phyloP scores from a whole-genome alignment of 2,888 invertebrate species.

The Dione juno region DNA sequence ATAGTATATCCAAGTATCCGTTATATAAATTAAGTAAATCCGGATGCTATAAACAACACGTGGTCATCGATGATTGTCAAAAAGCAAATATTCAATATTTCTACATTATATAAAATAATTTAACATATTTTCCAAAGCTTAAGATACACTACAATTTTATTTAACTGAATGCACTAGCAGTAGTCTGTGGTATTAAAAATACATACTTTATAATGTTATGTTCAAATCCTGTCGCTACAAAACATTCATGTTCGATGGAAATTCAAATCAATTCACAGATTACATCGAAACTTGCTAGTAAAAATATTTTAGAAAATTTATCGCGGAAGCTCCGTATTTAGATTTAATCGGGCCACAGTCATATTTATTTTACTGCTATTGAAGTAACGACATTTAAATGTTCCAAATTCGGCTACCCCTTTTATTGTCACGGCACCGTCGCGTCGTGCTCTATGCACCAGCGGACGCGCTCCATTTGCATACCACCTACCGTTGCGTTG shows the following conservation, averaged over 20 bases:
- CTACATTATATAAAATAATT: too few relatives aligned
- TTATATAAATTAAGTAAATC: too few relatives aligned
- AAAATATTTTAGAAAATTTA: constrained; percentile 53
- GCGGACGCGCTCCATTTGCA: constrained; percentile 25
- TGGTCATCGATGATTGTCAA: too few relatives aligned
- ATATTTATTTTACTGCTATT: constrained; percentile 59
- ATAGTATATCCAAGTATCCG: too few relatives aligned
- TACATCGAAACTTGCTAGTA: constrained; percentile 30
- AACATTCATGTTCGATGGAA: neutral
- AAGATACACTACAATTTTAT: neutral
- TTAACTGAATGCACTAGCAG: neutral
- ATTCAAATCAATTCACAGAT: constrained; percentile 35
- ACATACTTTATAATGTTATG: neutral
- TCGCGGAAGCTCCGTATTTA: constrained; percentile 59
- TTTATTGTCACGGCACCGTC: constrained; percentile 58
- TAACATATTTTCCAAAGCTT: neutral
- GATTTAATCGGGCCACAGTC: constrained; percentile 61
- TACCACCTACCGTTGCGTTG: constrained; percentile 11
- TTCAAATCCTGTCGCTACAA: neutral
- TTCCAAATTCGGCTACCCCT: constrained; percentile 70
- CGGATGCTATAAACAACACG: too few relatives aligned
- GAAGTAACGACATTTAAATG: constrained; percentile 58
- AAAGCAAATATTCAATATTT: too few relatives aligned
- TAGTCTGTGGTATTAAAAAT: neutral
- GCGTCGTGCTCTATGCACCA: constrained; percentile 36